phyloP scores from a whole-genome alignment of 2,888 invertebrate genomes.

The Melieria crassipennis region DNA sequence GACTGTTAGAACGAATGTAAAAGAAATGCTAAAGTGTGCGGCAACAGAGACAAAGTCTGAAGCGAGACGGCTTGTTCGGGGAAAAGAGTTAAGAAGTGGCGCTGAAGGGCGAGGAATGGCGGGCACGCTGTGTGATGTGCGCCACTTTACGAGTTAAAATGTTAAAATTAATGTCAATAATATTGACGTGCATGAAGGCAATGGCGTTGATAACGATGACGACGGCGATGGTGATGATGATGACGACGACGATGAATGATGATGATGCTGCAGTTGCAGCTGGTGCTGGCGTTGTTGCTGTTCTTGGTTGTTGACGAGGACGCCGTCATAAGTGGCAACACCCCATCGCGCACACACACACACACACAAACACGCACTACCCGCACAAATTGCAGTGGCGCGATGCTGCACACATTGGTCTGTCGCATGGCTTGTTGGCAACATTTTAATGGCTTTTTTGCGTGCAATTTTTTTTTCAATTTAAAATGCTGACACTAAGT shows the following conservation, averaged over 20 bases:
- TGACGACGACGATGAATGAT: constrained; percentile 19
- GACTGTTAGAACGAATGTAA: no score
- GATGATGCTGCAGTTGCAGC: no score
- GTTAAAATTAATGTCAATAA: constrained; percentile 36
- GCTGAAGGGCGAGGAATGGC: no score
- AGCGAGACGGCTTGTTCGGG: no score
- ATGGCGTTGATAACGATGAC: constrained; percentile 8
- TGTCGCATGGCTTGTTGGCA: no score
- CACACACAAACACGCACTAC: not conserved
- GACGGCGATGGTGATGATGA: constrained; percentile 25
- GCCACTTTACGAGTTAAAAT: constrained; percentile 27
- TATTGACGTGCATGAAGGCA: constrained; percentile 35
- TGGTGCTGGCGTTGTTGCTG: no score
- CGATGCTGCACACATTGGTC: not conserved
- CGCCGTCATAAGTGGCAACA: constrained; percentile 14
- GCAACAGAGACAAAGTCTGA: no score
- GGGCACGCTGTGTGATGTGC: not conserved
- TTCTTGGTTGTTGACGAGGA: constrained; percentile 9
- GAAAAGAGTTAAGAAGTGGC: no score
- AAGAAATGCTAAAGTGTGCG: no score
- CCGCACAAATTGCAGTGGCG: not conserved
- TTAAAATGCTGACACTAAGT: constrained; percentile 31
- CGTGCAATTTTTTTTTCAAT: not conserved
- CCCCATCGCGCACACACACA: not conserved
- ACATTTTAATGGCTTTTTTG: no score